Base-by-base conservation (phyloP, 2,113 vertebrate genomes). In the Rhinopomastus cyanomelas region DNA sequence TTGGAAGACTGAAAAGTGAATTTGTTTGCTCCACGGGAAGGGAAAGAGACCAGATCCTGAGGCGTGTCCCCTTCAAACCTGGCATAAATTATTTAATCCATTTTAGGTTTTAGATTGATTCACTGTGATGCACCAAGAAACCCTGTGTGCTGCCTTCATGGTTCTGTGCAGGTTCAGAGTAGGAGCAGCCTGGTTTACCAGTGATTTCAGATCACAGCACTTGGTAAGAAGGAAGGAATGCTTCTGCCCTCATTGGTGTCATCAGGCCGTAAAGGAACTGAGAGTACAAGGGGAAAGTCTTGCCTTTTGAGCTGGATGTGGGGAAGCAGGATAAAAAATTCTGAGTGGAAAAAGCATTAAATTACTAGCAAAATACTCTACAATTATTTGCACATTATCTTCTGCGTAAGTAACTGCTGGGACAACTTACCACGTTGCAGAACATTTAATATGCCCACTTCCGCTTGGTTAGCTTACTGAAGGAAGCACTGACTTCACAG, bases 211-310 rank as follows among this genome's bases (percentile, higher is more conserved):
- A 5, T 2, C 53, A 1, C 60, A 27, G 44, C 2, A 17, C 37
- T 19, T 1, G 2, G 25, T 0, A 16, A 15, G 3, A 0, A 0
- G 44, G 46, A 44, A 27, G 8, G 9, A 19, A 9, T 18, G 37
- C 48, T 53, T 15, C 57, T 53, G 39, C 62, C 52, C 48, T 20
- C 32, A 0, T 5, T 6, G 14, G 8, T 30, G 44, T 10, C 36
- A 3, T 0, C 14, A n/a, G 11, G 19, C 26, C 37, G 4, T 1
- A 20, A 16, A 30, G 55, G 12, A 55, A 25, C n/a, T 2, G 5
- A n/a, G 22, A 36, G 12, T 25, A 10, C 42, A 7, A 13, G 36
- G 6, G 15, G 26, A 5, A 68, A 72, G 11, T n/a, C 25, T 34
- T 59, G 29, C 12, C n/a, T 80, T 77, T 52, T n/a, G 11, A 37